Percentiles rank a stretch among this genome's conserved stretches.
Evolutionary conservation across 2,113 vertebrate genomes (phyloP).

Genomic region (Scalopus aquaticus): DNA sequence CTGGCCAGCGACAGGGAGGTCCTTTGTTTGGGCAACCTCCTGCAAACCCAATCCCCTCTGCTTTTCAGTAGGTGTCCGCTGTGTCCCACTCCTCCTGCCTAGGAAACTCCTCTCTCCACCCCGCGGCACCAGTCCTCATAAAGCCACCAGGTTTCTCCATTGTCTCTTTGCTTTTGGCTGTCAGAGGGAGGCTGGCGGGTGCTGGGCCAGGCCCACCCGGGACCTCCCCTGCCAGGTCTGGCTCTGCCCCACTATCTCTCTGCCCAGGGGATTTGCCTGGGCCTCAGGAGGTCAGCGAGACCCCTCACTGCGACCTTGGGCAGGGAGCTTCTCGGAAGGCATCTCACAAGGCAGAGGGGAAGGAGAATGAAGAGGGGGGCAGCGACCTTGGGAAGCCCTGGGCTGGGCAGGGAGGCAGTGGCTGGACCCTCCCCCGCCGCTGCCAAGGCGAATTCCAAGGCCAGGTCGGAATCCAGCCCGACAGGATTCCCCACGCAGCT

Average conservation of each 20-base stretch:
- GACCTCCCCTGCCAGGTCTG: conserved; percentile 53
- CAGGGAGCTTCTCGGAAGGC: background rate
- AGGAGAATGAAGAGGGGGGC: accelerated
- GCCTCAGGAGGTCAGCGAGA: background rate
- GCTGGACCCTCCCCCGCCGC: background rate
- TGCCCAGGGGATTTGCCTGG: background rate
- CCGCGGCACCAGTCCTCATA: too few species aligned
- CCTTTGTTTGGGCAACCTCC: too few species aligned
- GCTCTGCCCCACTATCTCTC: background rate
- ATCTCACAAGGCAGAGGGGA: background rate
- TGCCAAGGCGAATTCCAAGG: background rate
- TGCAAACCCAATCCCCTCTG: too few species aligned
- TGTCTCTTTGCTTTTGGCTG: too few species aligned
- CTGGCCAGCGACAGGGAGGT: too few species aligned
- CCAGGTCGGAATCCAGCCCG: conserved; percentile 21
- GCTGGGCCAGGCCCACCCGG: accelerated
- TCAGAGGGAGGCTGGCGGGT: background rate
- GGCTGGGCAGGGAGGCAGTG: background rate
- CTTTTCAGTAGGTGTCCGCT: too few species aligned
- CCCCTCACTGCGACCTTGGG: background rate
- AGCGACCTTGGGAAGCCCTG: background rate
- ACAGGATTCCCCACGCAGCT: background rate
- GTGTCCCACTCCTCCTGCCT: too few species aligned
- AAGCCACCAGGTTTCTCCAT: too few species aligned
- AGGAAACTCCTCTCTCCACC: too few species aligned